A percentile compares a stretch with the other conserved stretches of the same genome.
phyloP scores from a whole-genome alignment of 2,888 invertebrate genomes.

The Mamestra brassicae region DNA sequence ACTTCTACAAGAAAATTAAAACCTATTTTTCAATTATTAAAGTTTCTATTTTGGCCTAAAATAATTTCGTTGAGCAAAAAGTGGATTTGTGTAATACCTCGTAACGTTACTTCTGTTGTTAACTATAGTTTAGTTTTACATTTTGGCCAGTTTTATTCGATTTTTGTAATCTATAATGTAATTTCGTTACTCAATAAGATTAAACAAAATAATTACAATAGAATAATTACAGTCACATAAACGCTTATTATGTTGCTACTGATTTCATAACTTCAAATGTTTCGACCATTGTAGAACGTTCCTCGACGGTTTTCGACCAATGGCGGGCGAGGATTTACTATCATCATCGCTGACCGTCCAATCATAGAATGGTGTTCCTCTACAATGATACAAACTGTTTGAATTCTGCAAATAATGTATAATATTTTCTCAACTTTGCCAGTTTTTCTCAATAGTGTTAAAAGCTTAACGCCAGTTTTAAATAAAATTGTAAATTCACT shows the following conservation, averaged over 20 bases:
- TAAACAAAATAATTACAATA: conserved; percentile 81
- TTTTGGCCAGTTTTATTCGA: conserved; percentile 84
- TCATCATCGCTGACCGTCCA: conserved; percentile 24
- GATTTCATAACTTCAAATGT: conserved; percentile 72
- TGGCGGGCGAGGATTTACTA: conserved; percentile 27
- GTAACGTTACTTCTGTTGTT: conserved; percentile 72
- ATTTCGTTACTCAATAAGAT: conserved; percentile 77
- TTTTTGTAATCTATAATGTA: conserved; percentile 77
- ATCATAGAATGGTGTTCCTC: conserved; percentile 33
- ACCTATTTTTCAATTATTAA: conserved; percentile 54
- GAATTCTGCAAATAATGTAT: conserved; percentile 77
- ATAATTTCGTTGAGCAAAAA: conserved; percentile 69
- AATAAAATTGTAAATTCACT: conserved; percentile 89
- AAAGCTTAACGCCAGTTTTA: conserved; percentile 84
- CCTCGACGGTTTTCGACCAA: conserved; percentile 44
- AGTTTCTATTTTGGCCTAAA: conserved; percentile 79
- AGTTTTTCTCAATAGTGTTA: conserved; percentile 86
- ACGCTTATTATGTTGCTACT: conserved; percentile 86
- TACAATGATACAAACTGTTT: conserved; percentile 69
- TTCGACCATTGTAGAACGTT: conserved; percentile 68
- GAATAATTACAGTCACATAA: conserved; percentile 83
- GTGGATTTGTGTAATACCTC: conserved; percentile 71
- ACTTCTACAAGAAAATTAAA: conserved; percentile 67
- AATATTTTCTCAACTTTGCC: conserved; percentile 84
- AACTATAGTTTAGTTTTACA: conserved; percentile 68